Base-by-base conservation (phyloP, 2,797 vertebrate genomes). In the Loris lydekkerianus region DNA sequence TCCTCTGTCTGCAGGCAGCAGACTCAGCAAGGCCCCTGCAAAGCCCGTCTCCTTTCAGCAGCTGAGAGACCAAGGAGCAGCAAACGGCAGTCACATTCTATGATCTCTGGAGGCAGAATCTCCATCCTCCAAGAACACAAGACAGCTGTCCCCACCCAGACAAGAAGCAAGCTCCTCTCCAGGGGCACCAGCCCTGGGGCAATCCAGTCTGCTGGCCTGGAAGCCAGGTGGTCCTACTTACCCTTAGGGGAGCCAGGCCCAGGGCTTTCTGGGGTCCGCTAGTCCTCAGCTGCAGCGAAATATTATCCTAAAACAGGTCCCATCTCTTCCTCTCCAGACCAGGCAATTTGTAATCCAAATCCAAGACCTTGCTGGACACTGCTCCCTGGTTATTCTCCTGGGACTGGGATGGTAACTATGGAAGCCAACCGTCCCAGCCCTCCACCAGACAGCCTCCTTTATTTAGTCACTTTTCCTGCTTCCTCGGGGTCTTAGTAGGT, bases 311-410 rank as follows among this genome's bases (percentile, higher is more conserved):
- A 25, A 8, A 31, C 29, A n/a, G 40, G n/a, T 2, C 1, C 76
- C 2, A 1, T 2, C 3, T 9, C 49, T 25, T 84, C 10, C 1
- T 46, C 63, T 69, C 65, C 21, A 23, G 56, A n/a, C 23, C 23
- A 0, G 7, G 60, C n/a, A 75, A 92, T 98, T 98, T 98, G 95
- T 97, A 97, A 97, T 98, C 97, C 97, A 97, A 91, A 95, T 72
- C 65, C 67, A 73, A 37, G 69, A 70, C 27, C 46, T 37, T 11
- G 0, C 1, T 34, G 31, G 15, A 23, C 0, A 1, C 2, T 53
- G 40, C n/a, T 23, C 58, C 7, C 2, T 31, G 67, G 40, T 37
- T 29, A 14, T 10, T 46, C 31, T 27, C 40, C 60, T 37, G 6
- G 43, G 67, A 8, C 58, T 2, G 14, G 1, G 17, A 34, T 40